Percentiles rank a stretch among this genome's conserved stretches.
These are phyloP conservation scores for Pseudochaenichthys georgianus DNA, from an alignment of 2,797 vertebrate genomes.

Conservation along the genomic window DNA sequence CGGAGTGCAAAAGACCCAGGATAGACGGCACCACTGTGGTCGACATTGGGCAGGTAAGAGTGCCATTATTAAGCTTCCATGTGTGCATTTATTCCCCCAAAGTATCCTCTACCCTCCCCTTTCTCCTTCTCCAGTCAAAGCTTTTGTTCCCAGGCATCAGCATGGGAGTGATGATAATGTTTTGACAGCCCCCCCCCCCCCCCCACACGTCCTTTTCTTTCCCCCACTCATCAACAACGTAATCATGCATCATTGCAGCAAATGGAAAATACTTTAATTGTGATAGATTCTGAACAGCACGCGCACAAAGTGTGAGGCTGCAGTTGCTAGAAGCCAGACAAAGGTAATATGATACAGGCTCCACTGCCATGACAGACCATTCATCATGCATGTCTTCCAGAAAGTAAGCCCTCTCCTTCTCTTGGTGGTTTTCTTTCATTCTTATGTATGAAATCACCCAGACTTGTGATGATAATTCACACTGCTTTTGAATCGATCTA, in stretches of 20 bases:
- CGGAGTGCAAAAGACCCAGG: conserved; percentile 84
- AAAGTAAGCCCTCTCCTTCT: conserved; percentile 43
- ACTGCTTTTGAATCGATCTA: neutral
- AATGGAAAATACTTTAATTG: neutral
- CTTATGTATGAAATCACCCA: conserved; percentile 19
- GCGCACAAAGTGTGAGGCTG: neutral
- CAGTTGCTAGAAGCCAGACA: conserved; percentile 71
- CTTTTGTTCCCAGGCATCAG: conserved; percentile 66
- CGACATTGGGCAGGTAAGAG: conserved; percentile 83
- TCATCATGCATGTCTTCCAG: conserved; percentile 48
- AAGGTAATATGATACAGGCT: conserved; percentile 84
- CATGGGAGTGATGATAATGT: conserved; percentile 40
- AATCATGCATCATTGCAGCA: conserved; percentile 58
- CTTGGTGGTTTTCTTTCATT: conserved; percentile 6
- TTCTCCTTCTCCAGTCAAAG: conserved; percentile 14
- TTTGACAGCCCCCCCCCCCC: conserved; percentile 53
- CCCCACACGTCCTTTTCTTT: neutral
- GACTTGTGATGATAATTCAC: conserved; percentile 34
- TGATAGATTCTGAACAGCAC: neutral
- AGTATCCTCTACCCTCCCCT: conserved; percentile 11
- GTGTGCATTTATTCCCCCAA: conserved; percentile 11
- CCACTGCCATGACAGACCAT: conserved; percentile 72
- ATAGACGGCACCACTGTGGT: conserved; percentile 81
- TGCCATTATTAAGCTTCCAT: conserved; percentile 14
- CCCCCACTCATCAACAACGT: conserved; percentile 42